Conservation (phyloP, 1,140 invertebrate species). For the Euwallacea fornicatus region DNA sequence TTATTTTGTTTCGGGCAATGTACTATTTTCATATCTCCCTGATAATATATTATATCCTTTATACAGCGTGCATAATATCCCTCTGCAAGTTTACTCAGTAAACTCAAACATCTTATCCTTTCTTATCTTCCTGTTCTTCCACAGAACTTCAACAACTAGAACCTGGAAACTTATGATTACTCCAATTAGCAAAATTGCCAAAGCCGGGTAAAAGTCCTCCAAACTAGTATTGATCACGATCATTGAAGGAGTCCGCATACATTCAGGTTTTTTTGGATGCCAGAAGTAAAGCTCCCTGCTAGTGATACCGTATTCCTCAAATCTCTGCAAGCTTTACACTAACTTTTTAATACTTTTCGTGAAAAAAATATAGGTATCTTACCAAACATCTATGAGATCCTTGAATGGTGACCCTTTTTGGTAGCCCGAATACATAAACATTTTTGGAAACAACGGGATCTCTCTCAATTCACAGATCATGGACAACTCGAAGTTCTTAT, state of each 20-base stretch:
- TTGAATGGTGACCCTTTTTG: constrained; percentile 46
- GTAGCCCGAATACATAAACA: constrained; percentile 43
- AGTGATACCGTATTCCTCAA: constrained; percentile 40
- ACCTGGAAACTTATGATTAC: constrained; percentile 37
- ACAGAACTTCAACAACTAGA: constrained; percentile 34
- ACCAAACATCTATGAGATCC: constrained; percentile 47
- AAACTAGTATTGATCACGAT: constrained; percentile 36
- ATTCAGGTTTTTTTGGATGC: constrained; percentile 42
- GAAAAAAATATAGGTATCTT: not conserved
- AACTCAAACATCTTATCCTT: not conserved
- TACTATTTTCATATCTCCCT: too few relatives aligned
- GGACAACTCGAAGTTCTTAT: constrained; percentile 40
- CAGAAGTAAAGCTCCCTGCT: constrained; percentile 38
- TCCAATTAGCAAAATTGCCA: constrained; percentile 38
- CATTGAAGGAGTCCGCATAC: constrained; percentile 29
- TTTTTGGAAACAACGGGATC: constrained; percentile 44
- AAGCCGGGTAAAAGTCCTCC: constrained; percentile 42
- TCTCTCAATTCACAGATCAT: constrained; percentile 49
- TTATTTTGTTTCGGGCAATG: too few relatives aligned
- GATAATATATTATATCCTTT: too few relatives aligned
- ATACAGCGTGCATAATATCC: too few relatives aligned
- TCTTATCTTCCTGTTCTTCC: not conserved
- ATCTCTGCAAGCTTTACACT: constrained; percentile 33
- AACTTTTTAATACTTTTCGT: too few relatives aligned
- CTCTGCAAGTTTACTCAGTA: not conserved